phyloP scores from a whole-genome alignment of 1,140 invertebrate species.

The Probaryconus sp. region DNA sequence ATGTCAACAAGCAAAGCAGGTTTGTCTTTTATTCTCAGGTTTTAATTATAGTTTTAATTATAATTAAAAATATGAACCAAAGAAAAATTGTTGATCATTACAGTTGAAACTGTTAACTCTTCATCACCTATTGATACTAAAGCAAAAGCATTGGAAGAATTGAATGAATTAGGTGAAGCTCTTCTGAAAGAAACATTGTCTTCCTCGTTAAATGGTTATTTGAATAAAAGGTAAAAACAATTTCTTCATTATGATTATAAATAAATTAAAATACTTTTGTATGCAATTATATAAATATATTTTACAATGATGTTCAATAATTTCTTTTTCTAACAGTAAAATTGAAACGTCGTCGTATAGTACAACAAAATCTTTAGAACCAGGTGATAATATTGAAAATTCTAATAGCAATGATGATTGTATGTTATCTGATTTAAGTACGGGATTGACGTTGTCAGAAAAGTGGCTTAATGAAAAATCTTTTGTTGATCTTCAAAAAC shows the following conservation, averaged over 20 bases:
- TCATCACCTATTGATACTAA: constrained; percentile 72
- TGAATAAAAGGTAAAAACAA: constrained; percentile 54
- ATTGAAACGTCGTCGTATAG: constrained; percentile 84
- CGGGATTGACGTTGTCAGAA: constrained; percentile 18
- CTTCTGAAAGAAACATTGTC: constrained; percentile 85
- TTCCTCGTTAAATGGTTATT: constrained; percentile 75
- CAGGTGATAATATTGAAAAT: not conserved
- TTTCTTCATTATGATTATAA: too few relatives aligned
- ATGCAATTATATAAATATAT: not conserved
- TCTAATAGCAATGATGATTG: not conserved
- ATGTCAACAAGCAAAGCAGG: constrained; percentile 64
- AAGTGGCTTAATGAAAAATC: constrained; percentile 31
- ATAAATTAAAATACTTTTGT: too few relatives aligned
- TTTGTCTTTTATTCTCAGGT: constrained; percentile 37
- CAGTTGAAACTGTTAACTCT: constrained; percentile 36
- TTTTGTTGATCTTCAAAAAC: constrained; percentile 32
- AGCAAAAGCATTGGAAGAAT: constrained; percentile 84
- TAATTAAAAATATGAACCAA: constrained; percentile 11
- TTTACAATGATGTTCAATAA: constrained; percentile 2
- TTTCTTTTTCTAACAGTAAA: constrained; percentile 76
- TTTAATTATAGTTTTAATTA: not conserved
- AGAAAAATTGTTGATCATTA: constrained; percentile 2
- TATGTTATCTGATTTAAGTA: not conserved
- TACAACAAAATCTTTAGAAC: constrained; percentile 74
- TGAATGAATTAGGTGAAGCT: constrained; percentile 86